Evolutionary conservation across 2,888 invertebrate species (phyloP).

Genomic region (Sinelater perroti): DNA sequence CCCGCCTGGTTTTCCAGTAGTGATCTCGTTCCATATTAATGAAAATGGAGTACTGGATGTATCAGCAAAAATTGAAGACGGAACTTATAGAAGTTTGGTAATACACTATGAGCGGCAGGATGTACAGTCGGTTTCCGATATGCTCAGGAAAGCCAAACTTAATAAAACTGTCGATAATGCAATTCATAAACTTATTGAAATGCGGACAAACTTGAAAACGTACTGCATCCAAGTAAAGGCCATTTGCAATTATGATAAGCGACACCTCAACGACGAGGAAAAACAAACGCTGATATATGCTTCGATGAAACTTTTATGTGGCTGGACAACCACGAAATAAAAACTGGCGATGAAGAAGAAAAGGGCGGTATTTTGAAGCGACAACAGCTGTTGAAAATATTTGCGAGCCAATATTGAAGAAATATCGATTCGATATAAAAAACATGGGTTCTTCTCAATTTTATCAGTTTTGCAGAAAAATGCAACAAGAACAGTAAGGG

Average conservation of each 20-base stretch:
- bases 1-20: slow-evolving; percentile 16
- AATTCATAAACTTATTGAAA: neutral
- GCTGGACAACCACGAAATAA: neutral
- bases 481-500: too few relatives aligned
- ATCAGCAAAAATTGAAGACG: slow-evolving; percentile 1
- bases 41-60: slow-evolving; percentile 19
- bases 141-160: slow-evolving; percentile 3
- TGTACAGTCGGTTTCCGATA: slow-evolving; percentile 3
- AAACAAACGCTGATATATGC: neutral
- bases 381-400: neutral
- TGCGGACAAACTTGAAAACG: slow-evolving; percentile 6
- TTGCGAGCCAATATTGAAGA: slow-evolving; percentile 9
- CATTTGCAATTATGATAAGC: slow-evolving; percentile 8
- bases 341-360: neutral
- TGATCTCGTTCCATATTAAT: slow-evolving; percentile 19
- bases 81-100: slow-evolving; percentile 5
- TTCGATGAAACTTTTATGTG: neutral
- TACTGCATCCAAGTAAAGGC: slow-evolving; percentile 21
- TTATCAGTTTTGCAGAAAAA: slow-evolving; percentile 1
- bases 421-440: neutral
- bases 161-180: neutral
- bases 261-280: slow-evolving; percentile 3
- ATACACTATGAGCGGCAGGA: slow-evolving; percentile 13
- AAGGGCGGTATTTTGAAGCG: neutral
- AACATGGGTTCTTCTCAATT: slow-evolving; percentile 12